phyloP scores from a whole-genome alignment of 2,797 vertebrate genomes.

The Chelon auratus region DNA sequence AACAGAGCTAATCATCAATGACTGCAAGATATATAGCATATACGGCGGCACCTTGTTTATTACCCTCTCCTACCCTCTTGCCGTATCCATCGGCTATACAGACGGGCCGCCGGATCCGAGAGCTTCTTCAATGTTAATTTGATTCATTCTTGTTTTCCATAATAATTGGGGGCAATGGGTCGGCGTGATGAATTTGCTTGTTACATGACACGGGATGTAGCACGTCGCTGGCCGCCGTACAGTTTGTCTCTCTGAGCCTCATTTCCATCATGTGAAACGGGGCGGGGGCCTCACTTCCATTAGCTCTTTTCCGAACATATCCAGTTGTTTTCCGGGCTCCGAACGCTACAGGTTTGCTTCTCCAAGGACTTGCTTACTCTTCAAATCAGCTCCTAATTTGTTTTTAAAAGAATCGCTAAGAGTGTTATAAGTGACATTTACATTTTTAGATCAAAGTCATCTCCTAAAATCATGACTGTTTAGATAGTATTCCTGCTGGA shows the following conservation, averaged over 20 bases:
- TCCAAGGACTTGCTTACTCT: slow-evolving; percentile 25
- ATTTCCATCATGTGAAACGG: slow-evolving; percentile 47
- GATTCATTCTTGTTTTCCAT: slow-evolving; percentile 85
- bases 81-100: slow-evolving; percentile 65
- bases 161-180: slow-evolving; percentile 84
- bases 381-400: slow-evolving; percentile 47
- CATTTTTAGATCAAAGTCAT: slow-evolving; percentile 68
- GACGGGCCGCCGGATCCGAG: slow-evolving; percentile 68
- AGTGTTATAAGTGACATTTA: slow-evolving; percentile 68
- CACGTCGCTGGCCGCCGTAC: slow-evolving; percentile 49
- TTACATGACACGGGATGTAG: slow-evolving; percentile 79
- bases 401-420: slow-evolving; percentile 40
- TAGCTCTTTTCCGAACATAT: slow-evolving; percentile 38
- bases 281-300: slow-evolving; percentile 40
- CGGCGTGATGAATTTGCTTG: slow-evolving; percentile 78
- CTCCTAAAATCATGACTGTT: slow-evolving; percentile 62
- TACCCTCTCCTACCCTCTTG: slow-evolving; percentile 70
- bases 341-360: slow-evolving; percentile 49
- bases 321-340: not conserved
- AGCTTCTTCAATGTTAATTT: slow-evolving; percentile 82
- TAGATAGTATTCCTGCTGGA: slow-evolving; percentile 61
- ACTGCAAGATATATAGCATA: slow-evolving; percentile 87
- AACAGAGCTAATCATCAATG: slow-evolving; percentile 88
- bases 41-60: slow-evolving; percentile 84
- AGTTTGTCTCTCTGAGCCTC: slow-evolving; percentile 47